Evolutionary conservation across 1,140 invertebrate species (phyloP).

Genomic region (Aphaenogaster floridana): DNA sequence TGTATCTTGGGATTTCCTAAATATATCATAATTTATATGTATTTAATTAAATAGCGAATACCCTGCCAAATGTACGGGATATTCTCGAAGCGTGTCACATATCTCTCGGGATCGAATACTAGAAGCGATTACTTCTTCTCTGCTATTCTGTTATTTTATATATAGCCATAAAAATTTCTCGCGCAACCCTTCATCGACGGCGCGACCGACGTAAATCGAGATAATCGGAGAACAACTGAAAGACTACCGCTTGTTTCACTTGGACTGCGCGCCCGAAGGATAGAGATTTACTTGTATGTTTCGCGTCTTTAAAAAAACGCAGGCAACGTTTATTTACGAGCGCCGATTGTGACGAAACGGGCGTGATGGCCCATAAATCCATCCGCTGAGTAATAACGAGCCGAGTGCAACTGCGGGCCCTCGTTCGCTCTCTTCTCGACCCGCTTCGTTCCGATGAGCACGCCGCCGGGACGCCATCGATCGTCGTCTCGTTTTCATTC

Average conservation of each 20-base stretch:
- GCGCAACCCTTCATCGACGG: background rate
- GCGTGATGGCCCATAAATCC: constrained; percentile 69
- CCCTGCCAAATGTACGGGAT: background rate
- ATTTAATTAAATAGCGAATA: background rate
- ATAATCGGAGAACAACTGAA: constrained; percentile 20
- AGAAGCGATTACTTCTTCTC: background rate
- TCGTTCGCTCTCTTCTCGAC: constrained; percentile 37
- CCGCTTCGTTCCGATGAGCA: constrained; percentile 26
- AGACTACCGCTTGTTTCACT: constrained; percentile 27
- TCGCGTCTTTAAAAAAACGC: constrained; percentile 12
- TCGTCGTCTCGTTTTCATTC: constrained; percentile 42
- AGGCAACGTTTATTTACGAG: constrained; percentile 60
- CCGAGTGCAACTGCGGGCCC: background rate
- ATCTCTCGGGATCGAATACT: background rate
- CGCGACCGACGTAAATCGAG: constrained; percentile 3
- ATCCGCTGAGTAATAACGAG: constrained; percentile 72
- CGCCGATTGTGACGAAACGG: constrained; percentile 68
- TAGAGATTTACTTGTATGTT: constrained; percentile 16
- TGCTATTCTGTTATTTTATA: background rate
- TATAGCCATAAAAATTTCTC: background rate
- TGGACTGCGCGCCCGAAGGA: background rate
- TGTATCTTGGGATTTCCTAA: background rate
- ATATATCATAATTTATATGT: background rate
- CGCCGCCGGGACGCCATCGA: constrained; percentile 61
- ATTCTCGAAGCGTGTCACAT: background rate